Conservation (phyloP, 2,888 invertebrate species). For the Apomyelois bistriatella region DNA sequence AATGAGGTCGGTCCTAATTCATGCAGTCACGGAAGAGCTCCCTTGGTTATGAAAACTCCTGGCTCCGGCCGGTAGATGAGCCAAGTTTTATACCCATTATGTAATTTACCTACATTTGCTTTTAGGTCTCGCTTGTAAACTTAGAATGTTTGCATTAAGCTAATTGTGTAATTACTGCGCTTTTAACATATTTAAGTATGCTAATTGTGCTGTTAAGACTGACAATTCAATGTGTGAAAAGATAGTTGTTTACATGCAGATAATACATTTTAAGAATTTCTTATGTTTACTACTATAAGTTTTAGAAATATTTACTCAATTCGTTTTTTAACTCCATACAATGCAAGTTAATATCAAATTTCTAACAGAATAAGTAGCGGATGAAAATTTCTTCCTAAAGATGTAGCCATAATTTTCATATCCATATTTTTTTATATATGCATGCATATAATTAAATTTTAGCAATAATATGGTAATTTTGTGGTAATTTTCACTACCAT, state of each 20-base stretch:
- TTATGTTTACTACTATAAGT: not conserved
- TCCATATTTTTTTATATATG: no score
- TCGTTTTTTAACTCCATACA: no score
- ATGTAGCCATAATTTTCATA: no score
- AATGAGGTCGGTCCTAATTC: constrained; percentile 72
- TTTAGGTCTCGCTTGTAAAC: constrained; percentile 37
- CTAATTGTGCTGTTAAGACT: constrained; percentile 1
- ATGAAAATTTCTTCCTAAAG: no score
- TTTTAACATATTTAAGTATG: constrained; percentile 14
- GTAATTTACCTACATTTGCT: constrained; percentile 39
- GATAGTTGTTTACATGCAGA: not conserved
- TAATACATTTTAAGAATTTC: not conserved
- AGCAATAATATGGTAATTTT: no score
- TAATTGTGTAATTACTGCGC: constrained; percentile 24
- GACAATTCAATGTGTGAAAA: not conserved
- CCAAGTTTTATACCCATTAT: constrained; percentile 35
- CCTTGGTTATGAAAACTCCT: constrained; percentile 48
- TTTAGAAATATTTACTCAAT: no score
- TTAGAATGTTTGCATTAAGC: constrained; percentile 29
- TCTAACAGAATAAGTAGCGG: no score
- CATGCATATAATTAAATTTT: no score
- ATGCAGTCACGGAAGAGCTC: constrained; percentile 56
- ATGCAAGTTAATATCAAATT: no score
- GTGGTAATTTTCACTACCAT: no score
- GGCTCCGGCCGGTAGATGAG: constrained; percentile 34